These are phyloP conservation scores for Matsumyia berberina DNA, from an alignment of 2,888 invertebrate species.

Conservation along the genomic window DNA sequence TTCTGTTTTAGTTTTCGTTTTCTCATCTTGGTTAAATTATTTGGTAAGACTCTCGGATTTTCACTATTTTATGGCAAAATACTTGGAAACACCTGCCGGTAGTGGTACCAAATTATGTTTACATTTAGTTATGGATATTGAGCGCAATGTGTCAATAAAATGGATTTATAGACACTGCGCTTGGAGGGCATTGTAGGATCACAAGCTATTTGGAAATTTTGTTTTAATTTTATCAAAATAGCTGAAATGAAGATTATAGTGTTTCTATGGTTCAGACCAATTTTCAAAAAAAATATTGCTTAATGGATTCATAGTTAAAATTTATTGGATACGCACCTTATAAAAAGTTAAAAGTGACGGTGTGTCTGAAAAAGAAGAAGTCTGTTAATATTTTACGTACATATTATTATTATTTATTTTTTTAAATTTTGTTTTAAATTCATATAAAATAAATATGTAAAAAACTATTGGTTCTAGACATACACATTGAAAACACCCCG, in stretches of 20 bases:
- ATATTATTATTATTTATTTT: no score
- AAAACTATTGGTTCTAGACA: no score
- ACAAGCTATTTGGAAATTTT: no score
- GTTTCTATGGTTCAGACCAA: neutral
- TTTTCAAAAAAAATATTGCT: neutral
- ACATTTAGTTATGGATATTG: constrained; percentile 15
- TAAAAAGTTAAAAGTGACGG: neutral
- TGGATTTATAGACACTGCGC: constrained; percentile 1
- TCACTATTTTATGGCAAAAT: constrained; percentile 29
- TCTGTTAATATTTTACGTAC: no score
- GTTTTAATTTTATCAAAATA: no score
- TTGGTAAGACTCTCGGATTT: constrained; percentile 21
- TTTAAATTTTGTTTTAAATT: no score
- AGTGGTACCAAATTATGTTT: neutral
- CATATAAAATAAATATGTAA: no score
- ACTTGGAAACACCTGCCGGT: neutral
- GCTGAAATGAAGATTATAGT: no score
- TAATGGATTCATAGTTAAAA: neutral
- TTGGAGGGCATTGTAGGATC: neutral
- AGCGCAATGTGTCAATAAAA: constrained; percentile 7
- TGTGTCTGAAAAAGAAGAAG: constrained; percentile 5
- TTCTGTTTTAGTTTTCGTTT: neutral
- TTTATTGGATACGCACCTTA: constrained; percentile 2
- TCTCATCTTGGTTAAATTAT: constrained; percentile 10
- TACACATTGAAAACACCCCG: no score